A percentile compares a stretch with the other conserved stretches of the same genome.
phyloP scores from a whole-genome alignment of 2,797 vertebrate genomes.

The Anguilla megastoma region DNA sequence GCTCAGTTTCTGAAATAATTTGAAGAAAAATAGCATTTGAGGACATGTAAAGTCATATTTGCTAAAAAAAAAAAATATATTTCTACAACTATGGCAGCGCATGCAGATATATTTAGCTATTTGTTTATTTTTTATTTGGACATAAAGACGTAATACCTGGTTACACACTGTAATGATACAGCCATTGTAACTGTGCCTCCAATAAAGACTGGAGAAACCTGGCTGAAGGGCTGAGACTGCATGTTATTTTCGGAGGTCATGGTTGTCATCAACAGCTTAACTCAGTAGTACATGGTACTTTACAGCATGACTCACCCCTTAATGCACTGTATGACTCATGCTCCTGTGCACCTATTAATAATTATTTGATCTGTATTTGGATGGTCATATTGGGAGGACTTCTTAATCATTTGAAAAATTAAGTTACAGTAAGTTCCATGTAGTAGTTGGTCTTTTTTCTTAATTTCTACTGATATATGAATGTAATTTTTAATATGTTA shows the following conservation, averaged over 20 bases:
- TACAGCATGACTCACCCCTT: not conserved
- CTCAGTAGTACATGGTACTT: not conserved
- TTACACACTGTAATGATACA: not conserved
- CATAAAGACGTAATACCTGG: not conserved
- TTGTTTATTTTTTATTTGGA: not conserved
- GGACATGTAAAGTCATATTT: no score
- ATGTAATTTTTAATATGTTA: not conserved
- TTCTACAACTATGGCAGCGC: no score
- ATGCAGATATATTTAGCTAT: no score
- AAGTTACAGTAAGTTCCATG: not conserved
- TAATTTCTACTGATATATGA: not conserved
- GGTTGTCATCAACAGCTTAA: slow-evolving; percentile 13
- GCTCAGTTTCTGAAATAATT: not conserved
- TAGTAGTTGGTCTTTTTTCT: not conserved
- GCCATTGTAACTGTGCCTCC: not conserved
- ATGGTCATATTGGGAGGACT: not conserved
- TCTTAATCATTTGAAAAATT: slow-evolving; percentile 13
- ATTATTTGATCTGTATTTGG: not conserved
- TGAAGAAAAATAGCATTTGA: not conserved
- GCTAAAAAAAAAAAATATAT: not conserved
- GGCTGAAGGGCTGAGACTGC: not conserved
- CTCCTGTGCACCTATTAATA: not conserved
- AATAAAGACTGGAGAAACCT: not conserved
- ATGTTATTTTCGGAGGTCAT: slow-evolving; percentile 24
- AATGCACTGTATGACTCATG: not conserved